Evolutionary conservation across 2,888 invertebrate species (phyloP).

Genomic region (Rhingia campestris): DNA sequence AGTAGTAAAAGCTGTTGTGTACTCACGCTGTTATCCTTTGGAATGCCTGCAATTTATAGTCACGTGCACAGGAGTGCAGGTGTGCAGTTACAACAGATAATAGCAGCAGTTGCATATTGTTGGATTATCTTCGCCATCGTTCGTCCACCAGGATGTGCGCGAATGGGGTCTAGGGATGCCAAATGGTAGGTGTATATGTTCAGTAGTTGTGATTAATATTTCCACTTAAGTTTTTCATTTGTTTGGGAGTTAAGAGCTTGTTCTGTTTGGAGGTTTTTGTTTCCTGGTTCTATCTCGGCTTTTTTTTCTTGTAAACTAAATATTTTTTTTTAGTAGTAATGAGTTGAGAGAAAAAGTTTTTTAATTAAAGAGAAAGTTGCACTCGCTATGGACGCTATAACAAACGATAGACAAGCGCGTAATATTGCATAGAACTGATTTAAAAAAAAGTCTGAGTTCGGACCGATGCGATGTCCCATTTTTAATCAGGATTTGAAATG

Average conservation of each 20-base stretch:
- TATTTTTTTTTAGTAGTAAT: conserved; percentile 32
- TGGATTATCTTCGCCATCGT: neutral
- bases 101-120: conserved; percentile 21
- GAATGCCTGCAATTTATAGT: conserved; percentile 59
- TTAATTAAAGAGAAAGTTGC: conserved; percentile 49
- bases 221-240: conserved; percentile 41
- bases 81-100: conserved; percentile 46
- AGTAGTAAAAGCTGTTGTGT: neutral
- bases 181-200: conserved; percentile 23
- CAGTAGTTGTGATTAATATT: conserved; percentile 52
- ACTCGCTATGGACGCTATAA: neutral
- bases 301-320: neutral
- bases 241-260: conserved; percentile 43
- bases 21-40: conserved; percentile 39
- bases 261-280: conserved; percentile 16
- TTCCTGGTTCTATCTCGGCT: neutral
- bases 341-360: conserved; percentile 53
- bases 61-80: conserved; percentile 42
- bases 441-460: too few relatives aligned
- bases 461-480: too few relatives aligned
- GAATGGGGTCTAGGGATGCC: neutral
- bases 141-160: conserved; percentile 2
- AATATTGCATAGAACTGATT: too few relatives aligned
- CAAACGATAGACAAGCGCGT: neutral
- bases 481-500: too few relatives aligned